Evolutionary conservation across 1,140 invertebrate species (phyloP), one percentile per base, ranked within the genome.

Genomic region (Zophobas atratus): DNA sequence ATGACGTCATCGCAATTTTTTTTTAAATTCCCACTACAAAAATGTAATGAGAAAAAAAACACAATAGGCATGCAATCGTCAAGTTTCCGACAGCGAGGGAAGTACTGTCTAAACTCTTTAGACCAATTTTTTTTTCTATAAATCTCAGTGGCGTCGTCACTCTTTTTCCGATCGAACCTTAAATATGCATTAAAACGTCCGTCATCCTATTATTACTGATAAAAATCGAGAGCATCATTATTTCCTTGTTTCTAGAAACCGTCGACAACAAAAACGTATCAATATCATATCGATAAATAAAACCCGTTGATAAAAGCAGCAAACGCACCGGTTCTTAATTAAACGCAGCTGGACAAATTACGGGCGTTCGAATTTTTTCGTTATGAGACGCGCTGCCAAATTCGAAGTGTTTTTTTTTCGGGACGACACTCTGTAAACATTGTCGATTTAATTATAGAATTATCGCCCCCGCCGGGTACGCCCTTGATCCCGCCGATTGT

Each of bases 361-460:
- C 39, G 60, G 2, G 4, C 32, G 20, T 57, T 43, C 43, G 60
- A 67, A 67, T 67, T 67, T 67, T 67, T 67, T 67, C 60, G 60
- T 43, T 41, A 43, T 67, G 60, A 67, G 39, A 67, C 60, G 43
- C 39, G 60, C 2, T 67, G 60, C 60, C 60, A 67, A 67, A 43
- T 67, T 67, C 33, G 33, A 67, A 67, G 20, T 67, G 3, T 51
- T 20, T 67, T 60, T 60, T 36, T 36, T 36, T 60, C 8, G 3
- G 3, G 34, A 36, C 3, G 35, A 57, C 55, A 57, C 38, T 4
- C 49, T 51, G 60, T 67, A 67, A 67, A 67, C 60, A 67, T 43
- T 43, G 39, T 8, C 38, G 60, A 43, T 67, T 41, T 67, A 67
- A 67, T 67, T 67, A 67, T 67, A 67, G 60, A 67, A 67, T 67